Conservation (phyloP, 2,888 invertebrate genomes). For the Leucoma salicis region DNA sequence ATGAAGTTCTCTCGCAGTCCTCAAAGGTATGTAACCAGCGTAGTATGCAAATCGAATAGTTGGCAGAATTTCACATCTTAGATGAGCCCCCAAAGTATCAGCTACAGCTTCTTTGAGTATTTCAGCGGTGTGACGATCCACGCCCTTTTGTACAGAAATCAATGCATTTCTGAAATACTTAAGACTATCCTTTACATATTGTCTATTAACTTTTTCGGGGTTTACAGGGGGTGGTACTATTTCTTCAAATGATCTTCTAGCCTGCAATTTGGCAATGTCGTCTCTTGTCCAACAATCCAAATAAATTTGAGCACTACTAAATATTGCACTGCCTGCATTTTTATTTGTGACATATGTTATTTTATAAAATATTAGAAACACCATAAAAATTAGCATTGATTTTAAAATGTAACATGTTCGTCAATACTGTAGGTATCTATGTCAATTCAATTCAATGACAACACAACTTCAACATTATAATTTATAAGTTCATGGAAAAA, state of each 20-base stretch:
- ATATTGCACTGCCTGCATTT: conserved; percentile 62
- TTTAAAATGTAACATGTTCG: conserved; percentile 34
- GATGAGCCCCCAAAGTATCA: conserved; percentile 67
- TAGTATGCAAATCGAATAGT: conserved; percentile 66
- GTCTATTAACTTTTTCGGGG: conserved; percentile 53
- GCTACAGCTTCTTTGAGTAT: conserved; percentile 57
- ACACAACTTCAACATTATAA: too few species aligned
- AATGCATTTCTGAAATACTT: conserved; percentile 55
- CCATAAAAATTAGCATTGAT: conserved; percentile 59
- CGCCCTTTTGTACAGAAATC: conserved; percentile 31
- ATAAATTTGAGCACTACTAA: conserved; percentile 41
- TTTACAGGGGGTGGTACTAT: conserved; percentile 46
- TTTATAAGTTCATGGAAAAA: too few species aligned
- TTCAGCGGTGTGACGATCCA: conserved; percentile 34
- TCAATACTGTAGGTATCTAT: too few species aligned
- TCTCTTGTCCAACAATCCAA: conserved; percentile 60
- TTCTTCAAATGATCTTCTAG: conserved; percentile 59
- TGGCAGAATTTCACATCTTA: conserved; percentile 63
- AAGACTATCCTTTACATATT: conserved; percentile 51
- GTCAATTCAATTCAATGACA: conserved; percentile 5
- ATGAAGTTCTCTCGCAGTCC: conserved; percentile 51
- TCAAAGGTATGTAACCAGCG: conserved; percentile 66
- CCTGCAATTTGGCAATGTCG: conserved; percentile 59
- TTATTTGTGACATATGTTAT: conserved; percentile 32
- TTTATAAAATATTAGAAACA: conserved; percentile 46